Conservation (phyloP, 2,113 vertebrate genomes). For the Cygnus atratus region DNA sequence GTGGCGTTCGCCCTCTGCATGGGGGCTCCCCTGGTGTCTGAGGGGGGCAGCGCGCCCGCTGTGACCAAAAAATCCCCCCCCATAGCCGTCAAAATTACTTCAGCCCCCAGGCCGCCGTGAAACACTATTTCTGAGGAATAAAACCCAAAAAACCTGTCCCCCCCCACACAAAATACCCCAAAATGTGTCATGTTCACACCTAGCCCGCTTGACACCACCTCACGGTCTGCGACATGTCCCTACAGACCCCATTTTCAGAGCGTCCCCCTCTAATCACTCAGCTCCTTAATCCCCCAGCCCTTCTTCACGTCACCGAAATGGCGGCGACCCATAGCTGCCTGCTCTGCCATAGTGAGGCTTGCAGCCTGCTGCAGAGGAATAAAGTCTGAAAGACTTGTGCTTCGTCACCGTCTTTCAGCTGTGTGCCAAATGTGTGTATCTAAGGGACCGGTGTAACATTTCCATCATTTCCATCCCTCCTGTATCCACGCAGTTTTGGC, state of each 20-base stretch:
- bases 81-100: no score
- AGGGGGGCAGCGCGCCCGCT: no score
- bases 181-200: not conserved
- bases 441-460: not conserved
- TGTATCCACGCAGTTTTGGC: rapidly evolving
- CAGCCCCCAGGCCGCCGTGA: no score
- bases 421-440: not conserved
- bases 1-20: no score
- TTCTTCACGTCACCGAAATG: not conserved
- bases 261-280: not conserved
- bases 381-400: constrained; percentile 18
- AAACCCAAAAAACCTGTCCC: not conserved
- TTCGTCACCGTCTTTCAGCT: not conserved
- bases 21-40: no score
- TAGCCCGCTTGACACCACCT: not conserved
- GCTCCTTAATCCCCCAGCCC: not conserved
- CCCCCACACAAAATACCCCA: not conserved
- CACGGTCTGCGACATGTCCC: not conserved
- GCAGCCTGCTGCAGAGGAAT: constrained; percentile 10
- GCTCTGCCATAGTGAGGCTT: constrained; percentile 2
- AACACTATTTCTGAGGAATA: not conserved
- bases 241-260: not conserved
- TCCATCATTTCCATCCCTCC: not conserved
- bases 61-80: no score
- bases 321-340: not conserved